Base-by-base conservation (phyloP, 2,113 vertebrate genomes). In the Astatoreochromis straeleni region DNA sequence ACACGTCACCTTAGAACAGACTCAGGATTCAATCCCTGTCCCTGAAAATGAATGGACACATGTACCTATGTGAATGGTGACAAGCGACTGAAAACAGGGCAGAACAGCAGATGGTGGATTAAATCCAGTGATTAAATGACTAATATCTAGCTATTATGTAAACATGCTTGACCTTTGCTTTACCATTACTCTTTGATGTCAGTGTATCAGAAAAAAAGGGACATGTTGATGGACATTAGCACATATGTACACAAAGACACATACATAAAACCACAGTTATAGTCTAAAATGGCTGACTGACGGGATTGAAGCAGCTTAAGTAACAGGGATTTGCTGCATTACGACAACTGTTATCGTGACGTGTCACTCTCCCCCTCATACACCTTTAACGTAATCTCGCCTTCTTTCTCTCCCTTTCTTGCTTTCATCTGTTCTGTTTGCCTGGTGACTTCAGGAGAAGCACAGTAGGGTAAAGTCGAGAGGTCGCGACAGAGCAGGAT, bases 81-180 rank as follows among this genome's bases (percentile, higher is more conserved):
- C 58, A 21, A 88, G 73, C 84, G 53, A 57, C 73, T 80, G 53
- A 84, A 85, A 91, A 90, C 83, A 85, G 86, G 81, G 82, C 85
- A 85, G 45, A 86, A 60, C 84, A 92, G 51, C 93, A 93, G 94
- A 93, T 93, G 94, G 90, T 85, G 91, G 90, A 88, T 91, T 93
- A 90, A 89, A 84, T 86, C 53, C 70, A 73, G 65, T 86, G 91
- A 95, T 94, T 92, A 90, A 92, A 92, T 89, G 88, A 93, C 87
- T 89, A 88, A 94, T 93, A 91, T 91, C 65, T 84, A 84, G 9
- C 87, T 92, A 63, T 92, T 92, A 89, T 89, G 86, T 93, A 92
- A 92, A 87, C 88, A 85, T 24, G 47, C 85, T 68, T 83, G 82
- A 87, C 83, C 84, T 91, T 91, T 87, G 31, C 68, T 57, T 68